Evolutionary conservation across 2,888 invertebrate genomes (phyloP), one percentile per base, ranked within the genome.

Genomic region (Phyto melanocephala): DNA sequence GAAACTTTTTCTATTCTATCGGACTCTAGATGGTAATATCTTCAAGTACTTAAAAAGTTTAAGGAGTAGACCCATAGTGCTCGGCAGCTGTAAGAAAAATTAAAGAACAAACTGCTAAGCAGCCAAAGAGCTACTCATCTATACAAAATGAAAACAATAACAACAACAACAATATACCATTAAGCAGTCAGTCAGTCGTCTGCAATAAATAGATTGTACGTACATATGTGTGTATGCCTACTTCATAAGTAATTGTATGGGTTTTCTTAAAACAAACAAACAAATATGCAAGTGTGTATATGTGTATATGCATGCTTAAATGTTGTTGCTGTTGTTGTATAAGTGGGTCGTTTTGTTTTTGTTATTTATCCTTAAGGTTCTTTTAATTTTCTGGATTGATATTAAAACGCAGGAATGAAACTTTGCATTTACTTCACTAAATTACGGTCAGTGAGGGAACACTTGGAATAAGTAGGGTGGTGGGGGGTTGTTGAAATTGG

Each of bases 271-370:
- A 8, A 56, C 1, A n/a, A n/a, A n/a, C n/a, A n/a, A n/a, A n/a
- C n/a, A n/a, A n/a, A n/a, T n/a, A n/a, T n/a, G n/a, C 17, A 68
- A 11, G 11, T 8, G 22, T 22, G 15, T 1, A 22, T 37, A 10
- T n/a, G 0, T 17, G 6, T 60, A 13, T 10, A 24, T 33, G 40
- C 37, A 45, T 58, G 15, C 58, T 28, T 37, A 33, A 47, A 40
- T 40, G 40, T 40, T 52, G 2, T 47, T 45, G 33, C 24, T 70
- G 7, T n/a, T 54, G 28, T 42, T 65, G 83, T 81, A 56, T 80
- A 84, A 85, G 80, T 84, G 80, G 84, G 80, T 84, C 80, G 80
- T 28, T 15, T 42, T 52, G 58, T 40, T 70, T 37, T 15, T 60
- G 62, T 24, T 65, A 58, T 50, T 84, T 60, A 54, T 78, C 7